These are phyloP conservation scores for Lineus longissimus DNA, from an alignment of 1,140 invertebrate species.

Conservation along the genomic window DNA sequence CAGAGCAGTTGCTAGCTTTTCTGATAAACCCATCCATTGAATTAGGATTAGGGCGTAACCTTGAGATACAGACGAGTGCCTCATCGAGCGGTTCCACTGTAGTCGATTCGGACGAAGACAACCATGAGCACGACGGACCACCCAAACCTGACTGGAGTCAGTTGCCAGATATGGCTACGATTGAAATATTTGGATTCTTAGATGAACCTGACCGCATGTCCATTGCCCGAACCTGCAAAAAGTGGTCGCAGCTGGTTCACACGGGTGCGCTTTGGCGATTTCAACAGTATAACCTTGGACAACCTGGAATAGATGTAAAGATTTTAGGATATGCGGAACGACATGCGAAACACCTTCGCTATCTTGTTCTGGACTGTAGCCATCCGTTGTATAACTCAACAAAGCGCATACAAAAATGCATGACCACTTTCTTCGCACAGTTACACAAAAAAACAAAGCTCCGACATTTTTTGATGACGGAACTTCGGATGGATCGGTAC, in stretches of 20 bases:
- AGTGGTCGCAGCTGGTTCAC: neutral
- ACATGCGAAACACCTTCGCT: constrained; percentile 1
- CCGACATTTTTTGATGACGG: neutral
- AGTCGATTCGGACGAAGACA: no score
- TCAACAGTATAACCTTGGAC: neutral
- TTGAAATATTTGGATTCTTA: neutral
- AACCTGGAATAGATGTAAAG: neutral
- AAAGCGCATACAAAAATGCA: neutral
- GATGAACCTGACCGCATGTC: neutral
- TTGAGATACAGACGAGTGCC: no score
- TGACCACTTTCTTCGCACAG: neutral
- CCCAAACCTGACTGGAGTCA: no score
- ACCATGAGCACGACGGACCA: no score
- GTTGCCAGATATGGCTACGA: no score
- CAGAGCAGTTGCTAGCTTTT: no score
- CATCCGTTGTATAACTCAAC: neutral
- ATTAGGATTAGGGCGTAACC: no score
- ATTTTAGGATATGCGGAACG: neutral
- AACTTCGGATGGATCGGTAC: neutral
- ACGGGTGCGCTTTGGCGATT: neutral
- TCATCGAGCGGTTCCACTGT: no score
- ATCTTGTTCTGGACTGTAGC: neutral
- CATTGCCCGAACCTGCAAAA: constrained; percentile 2
- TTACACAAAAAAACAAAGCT: neutral
- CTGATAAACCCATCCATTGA: no score